Conservation (phyloP, 2,888 invertebrate species). For the Cerceris rybyensis region DNA sequence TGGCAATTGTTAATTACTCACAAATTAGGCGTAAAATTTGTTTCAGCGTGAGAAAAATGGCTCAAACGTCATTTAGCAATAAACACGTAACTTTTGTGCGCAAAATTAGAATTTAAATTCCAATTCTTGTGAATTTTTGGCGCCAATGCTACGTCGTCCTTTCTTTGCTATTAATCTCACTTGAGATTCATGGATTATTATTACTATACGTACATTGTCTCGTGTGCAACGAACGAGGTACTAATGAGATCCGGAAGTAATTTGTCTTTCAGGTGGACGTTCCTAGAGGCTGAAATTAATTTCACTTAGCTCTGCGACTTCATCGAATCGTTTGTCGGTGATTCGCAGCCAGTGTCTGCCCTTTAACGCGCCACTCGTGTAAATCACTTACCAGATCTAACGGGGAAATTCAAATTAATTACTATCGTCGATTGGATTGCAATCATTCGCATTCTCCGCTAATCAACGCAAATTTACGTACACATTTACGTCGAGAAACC, state of each 20-base stretch:
- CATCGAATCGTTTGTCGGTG: slow-evolving; percentile 32
- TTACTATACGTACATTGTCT: slow-evolving; percentile 16
- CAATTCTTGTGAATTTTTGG: slow-evolving; percentile 18
- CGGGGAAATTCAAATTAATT: slow-evolving; percentile 10
- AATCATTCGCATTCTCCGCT: too few species aligned
- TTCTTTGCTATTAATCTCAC: slow-evolving; percentile 33
- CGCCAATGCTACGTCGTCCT: slow-evolving; percentile 11
- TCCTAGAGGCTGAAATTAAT: slow-evolving; percentile 53
- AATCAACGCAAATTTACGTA: not conserved
- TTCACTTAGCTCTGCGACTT: slow-evolving; percentile 39
- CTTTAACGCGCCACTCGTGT: slow-evolving; percentile 20
- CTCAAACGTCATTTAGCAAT: too few species aligned
- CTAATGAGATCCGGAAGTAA: slow-evolving; percentile 61
- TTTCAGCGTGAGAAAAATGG: too few species aligned
- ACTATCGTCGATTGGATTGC: not conserved
- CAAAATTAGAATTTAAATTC: not conserved
- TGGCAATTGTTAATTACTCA: too few species aligned
- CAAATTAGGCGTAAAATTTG: too few species aligned
- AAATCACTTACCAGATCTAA: slow-evolving; percentile 28
- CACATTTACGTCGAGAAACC: not conserved
- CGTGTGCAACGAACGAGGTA: slow-evolving; percentile 25
- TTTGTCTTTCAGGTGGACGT: slow-evolving; percentile 55
- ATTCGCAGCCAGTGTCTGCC: not conserved
- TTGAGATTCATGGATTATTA: slow-evolving; percentile 28
- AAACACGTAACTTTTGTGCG: not conserved